Evolutionary conservation across 2,888 invertebrate species (phyloP).

Genomic region (Drosophila neoperkinsi): DNA sequence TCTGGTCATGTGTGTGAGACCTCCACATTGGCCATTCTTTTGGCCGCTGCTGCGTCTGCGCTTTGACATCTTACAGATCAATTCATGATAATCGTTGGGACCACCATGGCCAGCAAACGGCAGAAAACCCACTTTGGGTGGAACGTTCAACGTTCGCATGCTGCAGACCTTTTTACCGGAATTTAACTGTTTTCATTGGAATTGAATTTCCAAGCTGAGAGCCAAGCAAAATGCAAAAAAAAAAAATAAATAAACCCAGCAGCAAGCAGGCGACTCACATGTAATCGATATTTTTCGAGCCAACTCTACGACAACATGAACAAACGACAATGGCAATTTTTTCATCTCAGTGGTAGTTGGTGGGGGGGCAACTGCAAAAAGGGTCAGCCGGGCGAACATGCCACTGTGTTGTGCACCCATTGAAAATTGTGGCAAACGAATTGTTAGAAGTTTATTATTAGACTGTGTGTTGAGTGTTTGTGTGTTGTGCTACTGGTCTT

Average conservation of each 20-base stretch:
- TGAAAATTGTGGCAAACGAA: conserved; percentile 62
- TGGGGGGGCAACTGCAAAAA: conserved; percentile 28
- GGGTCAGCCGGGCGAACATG: conserved; percentile 67
- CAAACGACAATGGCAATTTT: conserved; percentile 46
- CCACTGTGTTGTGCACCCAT: conserved; percentile 63
- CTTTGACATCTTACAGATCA: conserved; percentile 84
- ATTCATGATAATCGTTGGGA: conserved; percentile 83
- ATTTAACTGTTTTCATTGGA: conserved; percentile 79
- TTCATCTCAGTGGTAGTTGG: conserved; percentile 15
- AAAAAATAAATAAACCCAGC: background rate
- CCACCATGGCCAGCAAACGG: conserved; percentile 70
- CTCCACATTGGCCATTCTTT: conserved; percentile 70
- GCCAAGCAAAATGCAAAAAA: conserved; percentile 24
- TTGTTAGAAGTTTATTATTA: conserved; percentile 71
- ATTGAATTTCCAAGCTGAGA: conserved; percentile 70
- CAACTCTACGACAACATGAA: conserved; percentile 52
- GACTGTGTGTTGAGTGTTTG: conserved; percentile 15
- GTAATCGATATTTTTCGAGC: conserved; percentile 81
- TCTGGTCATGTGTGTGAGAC: conserved; percentile 66
- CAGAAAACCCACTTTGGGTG: conserved; percentile 68
- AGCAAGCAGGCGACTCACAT: conserved; percentile 63
- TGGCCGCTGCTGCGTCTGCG: conserved; percentile 68
- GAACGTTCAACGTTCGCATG: conserved; percentile 67
- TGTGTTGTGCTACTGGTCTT: conserved; percentile 70
- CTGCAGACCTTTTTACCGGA: conserved; percentile 75